These are phyloP conservation scores for Ptychadena robeensis DNA, from an alignment of 2,797 vertebrate species.

Conservation along the genomic window DNA sequence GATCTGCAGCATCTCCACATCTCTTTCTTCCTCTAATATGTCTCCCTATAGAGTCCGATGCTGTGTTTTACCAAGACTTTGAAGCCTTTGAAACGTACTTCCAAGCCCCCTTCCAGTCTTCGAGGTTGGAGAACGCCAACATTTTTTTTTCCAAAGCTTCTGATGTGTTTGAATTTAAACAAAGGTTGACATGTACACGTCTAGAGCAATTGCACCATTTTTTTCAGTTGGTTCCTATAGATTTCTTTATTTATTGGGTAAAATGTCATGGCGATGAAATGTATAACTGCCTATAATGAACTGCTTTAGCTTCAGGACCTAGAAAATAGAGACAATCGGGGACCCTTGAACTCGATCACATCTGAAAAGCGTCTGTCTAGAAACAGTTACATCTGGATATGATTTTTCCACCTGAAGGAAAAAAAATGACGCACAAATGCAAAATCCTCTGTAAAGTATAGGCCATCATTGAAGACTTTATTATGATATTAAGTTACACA, in stretches of 20 bases:
- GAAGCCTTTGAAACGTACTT: slow-evolving; percentile 25
- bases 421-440: slow-evolving; percentile 31
- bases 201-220: background rate
- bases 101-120: background rate
- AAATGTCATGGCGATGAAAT: slow-evolving; percentile 14
- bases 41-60: slow-evolving; percentile 6
- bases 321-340: slow-evolving; percentile 11
- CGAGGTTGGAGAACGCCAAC: background rate
- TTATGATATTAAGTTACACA: slow-evolving; percentile 43
- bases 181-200: background rate
- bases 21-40: slow-evolving; percentile 15
- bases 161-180: slow-evolving; percentile 3
- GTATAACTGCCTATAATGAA: slow-evolving; percentile 21
- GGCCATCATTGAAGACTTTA: slow-evolving; percentile 36
- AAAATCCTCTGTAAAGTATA: background rate
- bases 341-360: slow-evolving; percentile 38
- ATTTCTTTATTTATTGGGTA: slow-evolving; percentile 13
- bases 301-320: slow-evolving; percentile 12
- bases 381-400: slow-evolving; percentile 33
- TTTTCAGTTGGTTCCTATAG: background rate
- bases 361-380: background rate
- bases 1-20: slow-evolving; percentile 1
- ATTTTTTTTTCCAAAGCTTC: background rate
- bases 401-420: slow-evolving; percentile 36
- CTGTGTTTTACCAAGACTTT: background rate